Evolutionary conservation across 2,888 invertebrate genomes (phyloP).

Genomic region (Chaetoderma sp.): DNA sequence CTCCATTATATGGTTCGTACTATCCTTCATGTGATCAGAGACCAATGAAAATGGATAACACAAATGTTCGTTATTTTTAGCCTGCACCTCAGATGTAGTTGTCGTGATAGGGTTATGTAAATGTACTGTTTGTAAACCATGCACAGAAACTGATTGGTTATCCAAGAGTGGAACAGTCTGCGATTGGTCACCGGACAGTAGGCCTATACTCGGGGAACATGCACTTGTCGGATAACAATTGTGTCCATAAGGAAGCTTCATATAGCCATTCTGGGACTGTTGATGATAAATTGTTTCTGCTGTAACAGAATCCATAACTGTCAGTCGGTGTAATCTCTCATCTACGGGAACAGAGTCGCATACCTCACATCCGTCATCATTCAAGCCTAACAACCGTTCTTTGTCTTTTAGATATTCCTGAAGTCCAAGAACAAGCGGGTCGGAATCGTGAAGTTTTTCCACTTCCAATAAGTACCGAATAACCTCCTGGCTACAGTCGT

Average conservation of each 20-base stretch:
- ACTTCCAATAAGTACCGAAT: conserved; percentile 50
- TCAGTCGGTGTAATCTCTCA: background rate
- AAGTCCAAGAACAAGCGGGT: conserved; percentile 49
- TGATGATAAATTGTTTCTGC: background rate
- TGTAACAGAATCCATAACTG: background rate
- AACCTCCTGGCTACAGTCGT: conserved; percentile 53
- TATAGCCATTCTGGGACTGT: too few relatives aligned
- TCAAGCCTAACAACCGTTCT: conserved; percentile 9
- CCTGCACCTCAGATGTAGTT: too few relatives aligned
- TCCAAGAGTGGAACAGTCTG: background rate
- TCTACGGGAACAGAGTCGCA: too few relatives aligned
- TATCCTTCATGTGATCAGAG: background rate
- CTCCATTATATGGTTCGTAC: background rate
- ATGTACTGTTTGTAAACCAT: background rate
- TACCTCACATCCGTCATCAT: too few relatives aligned
- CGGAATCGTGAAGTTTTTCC: conserved; percentile 43
- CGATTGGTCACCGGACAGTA: too few relatives aligned
- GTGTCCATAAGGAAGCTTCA: too few relatives aligned
- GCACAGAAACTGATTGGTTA: background rate
- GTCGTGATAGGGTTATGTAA: background rate
- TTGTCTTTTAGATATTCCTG: conserved; percentile 38
- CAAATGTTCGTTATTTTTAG: too few relatives aligned
- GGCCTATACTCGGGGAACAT: background rate
- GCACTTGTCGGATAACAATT: too few relatives aligned
- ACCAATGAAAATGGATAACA: background rate